Conservation (phyloP, 2,113 vertebrate species). For the Leiothrix lutea region DNA sequence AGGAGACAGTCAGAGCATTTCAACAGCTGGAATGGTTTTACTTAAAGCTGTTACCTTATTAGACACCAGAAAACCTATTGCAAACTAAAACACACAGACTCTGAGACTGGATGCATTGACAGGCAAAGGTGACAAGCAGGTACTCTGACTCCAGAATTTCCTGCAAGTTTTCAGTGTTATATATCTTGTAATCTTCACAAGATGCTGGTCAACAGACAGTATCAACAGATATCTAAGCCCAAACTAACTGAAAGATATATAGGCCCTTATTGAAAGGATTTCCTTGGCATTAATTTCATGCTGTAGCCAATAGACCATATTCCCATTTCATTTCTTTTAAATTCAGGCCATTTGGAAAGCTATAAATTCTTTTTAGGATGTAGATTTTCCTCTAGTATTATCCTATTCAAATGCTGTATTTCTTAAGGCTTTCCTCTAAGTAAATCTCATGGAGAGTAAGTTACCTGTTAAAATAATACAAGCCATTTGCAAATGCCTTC, state of each 20-base stretch:
- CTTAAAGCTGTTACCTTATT: neutral
- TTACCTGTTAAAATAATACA: neutral
- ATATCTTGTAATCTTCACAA: neutral
- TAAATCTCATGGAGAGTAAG: neutral
- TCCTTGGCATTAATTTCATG: neutral
- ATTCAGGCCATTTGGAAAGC: neutral
- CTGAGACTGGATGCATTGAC: neutral
- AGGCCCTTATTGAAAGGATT: neutral
- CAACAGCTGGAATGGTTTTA: neutral
- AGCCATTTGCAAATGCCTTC: neutral
- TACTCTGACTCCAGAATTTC: neutral
- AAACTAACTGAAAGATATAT: neutral
- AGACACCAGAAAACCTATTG: neutral
- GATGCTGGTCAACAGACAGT: neutral
- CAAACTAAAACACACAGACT: neutral
- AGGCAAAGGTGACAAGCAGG: neutral
- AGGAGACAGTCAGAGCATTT: neutral
- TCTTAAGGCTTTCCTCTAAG: neutral
- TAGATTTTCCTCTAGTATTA: neutral
- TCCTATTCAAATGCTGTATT: neutral
- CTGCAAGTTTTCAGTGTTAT: neutral
- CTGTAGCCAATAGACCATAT: neutral
- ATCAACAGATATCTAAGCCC: neutral
- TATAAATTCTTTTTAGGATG: slow-evolving; percentile 21
- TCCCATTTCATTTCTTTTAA: slow-evolving; percentile 12